Evolutionary conservation across 2,888 invertebrate genomes (phyloP), one percentile per base, ranked within the genome.

Genomic region (Zeuzera pyrina): DNA sequence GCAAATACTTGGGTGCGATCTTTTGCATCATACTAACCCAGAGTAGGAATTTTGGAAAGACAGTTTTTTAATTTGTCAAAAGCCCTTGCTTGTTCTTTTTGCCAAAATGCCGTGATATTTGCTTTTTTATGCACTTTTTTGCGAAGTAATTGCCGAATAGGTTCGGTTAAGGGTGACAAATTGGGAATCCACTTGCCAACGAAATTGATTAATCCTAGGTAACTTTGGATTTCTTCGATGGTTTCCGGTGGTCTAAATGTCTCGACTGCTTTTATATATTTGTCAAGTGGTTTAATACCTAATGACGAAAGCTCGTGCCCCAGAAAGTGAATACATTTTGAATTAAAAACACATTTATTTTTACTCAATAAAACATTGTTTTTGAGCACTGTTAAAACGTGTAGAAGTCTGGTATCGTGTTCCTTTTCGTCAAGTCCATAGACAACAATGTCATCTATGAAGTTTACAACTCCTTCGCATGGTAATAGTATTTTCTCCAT

Each of bases 371-470:
- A 11, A 14, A 42, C 38, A 30, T 38, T 29, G 35, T 30, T 30
- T 13, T 30, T 28, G 3, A 41, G 26, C 3, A 31, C 31, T 21
- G 19, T 12, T 10, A 38, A n/a, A 1, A 57, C 52, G 31, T 39
- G 26, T 13, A 36, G 15, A 11, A 66, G 33, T 5, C 50, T 34
- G 14, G 14, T 21, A 35, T 69, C 53, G 34, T 62, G 64, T 25
- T 42, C 33, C 30, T 40, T 19, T 8, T 27, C 28, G 29, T 36
- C n/a, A 1, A 14, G 10, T 2, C 37, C 35, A 5, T 11, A 52
- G 7, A 71, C 38, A 2, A 65, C 31, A 27, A 74, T 64, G 43
- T 70, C 66, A 43, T 69, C 70, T 13, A 57, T 58, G 28, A 55
- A 53, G 30, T 60, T 65, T 14, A 62, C 36, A 2, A 47, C 50